These are phyloP conservation scores for Tubulanus polymorphus DNA, from an alignment of 2,888 invertebrate genomes.

Conservation along the genomic window DNA sequence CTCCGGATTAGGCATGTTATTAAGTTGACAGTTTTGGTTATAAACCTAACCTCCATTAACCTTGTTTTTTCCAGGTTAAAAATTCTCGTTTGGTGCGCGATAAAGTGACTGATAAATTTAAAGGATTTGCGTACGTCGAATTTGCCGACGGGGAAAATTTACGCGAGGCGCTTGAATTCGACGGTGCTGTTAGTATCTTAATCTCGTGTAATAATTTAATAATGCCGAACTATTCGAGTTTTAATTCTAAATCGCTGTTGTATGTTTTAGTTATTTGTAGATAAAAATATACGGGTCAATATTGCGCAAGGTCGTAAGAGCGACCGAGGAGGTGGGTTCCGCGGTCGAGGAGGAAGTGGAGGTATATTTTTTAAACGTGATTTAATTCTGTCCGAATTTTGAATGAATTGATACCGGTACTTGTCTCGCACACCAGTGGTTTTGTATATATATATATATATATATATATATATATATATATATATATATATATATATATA, in stretches of 20 bases:
- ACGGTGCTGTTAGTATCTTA: constrained; percentile 62
- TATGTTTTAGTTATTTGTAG: constrained; percentile 62
- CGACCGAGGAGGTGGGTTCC: constrained; percentile 17
- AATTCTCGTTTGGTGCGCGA: constrained; percentile 90
- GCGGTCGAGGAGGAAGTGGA: constrained; percentile 5
- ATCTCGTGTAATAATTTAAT: background rate
- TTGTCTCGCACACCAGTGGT: too few species aligned
- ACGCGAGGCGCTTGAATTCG: constrained; percentile 73
- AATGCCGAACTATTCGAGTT: constrained; percentile 1
- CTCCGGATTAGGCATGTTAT: too few species aligned
- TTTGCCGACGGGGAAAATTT: constrained; percentile 80
- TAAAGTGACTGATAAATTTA: constrained; percentile 90
- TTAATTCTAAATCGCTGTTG: background rate
- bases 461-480: too few species aligned
- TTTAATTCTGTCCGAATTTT: too few species aligned
- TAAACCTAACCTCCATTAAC: too few species aligned
- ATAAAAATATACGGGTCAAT: constrained; percentile 62
- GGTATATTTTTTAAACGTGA: background rate
- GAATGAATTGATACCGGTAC: too few species aligned
- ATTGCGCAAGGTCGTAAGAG: constrained; percentile 25
- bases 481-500: too few species aligned
- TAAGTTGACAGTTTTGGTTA: too few species aligned
- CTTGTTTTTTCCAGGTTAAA: constrained; percentile 63
- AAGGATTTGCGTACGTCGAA: constrained; percentile 94
- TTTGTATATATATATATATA: too few species aligned